phyloP scores from a whole-genome alignment of 2,113 vertebrate species.

The Sciurus niger region DNA sequence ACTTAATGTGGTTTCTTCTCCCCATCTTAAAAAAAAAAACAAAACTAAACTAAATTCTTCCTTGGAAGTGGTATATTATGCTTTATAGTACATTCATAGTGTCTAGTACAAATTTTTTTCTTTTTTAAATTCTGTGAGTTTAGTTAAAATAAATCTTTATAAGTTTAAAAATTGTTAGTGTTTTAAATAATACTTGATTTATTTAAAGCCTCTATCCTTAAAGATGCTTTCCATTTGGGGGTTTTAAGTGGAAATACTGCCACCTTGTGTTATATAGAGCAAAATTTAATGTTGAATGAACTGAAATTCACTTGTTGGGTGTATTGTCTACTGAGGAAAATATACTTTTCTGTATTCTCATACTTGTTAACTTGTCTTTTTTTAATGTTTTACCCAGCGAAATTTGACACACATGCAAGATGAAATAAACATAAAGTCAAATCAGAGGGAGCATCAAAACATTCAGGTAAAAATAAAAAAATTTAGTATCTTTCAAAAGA shows the following conservation, averaged over 20 bases:
- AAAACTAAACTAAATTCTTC: neutral
- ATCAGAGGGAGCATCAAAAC: constrained; percentile 81
- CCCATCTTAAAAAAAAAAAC: neutral
- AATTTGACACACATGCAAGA: constrained; percentile 79
- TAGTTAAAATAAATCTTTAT: constrained; percentile 29
- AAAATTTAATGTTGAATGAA: constrained; percentile 54
- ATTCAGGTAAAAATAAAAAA: constrained; percentile 85
- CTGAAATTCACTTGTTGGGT: neutral
- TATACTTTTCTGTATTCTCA: neutral
- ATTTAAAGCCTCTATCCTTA: neutral
- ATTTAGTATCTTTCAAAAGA: neutral
- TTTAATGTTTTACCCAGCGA: constrained; percentile 79
- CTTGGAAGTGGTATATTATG: neutral
- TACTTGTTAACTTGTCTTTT: constrained; percentile 51
- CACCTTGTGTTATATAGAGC: constrained; percentile 14
- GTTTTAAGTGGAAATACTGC: constrained; percentile 63
- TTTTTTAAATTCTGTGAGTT: neutral
- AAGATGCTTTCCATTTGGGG: neutral
- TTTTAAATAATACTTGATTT: constrained; percentile 56
- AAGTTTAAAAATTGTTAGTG: constrained; percentile 12
- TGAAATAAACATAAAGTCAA: constrained; percentile 78
- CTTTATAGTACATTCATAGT: neutral
- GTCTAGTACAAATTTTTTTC: neutral
- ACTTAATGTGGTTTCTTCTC: neutral
- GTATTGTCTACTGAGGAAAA: neutral